A percentile compares a stretch with the other conserved stretches of the same genome.
Conservation (phyloP, 2,888 invertebrate genomes). For the Dione juno region DNA sequence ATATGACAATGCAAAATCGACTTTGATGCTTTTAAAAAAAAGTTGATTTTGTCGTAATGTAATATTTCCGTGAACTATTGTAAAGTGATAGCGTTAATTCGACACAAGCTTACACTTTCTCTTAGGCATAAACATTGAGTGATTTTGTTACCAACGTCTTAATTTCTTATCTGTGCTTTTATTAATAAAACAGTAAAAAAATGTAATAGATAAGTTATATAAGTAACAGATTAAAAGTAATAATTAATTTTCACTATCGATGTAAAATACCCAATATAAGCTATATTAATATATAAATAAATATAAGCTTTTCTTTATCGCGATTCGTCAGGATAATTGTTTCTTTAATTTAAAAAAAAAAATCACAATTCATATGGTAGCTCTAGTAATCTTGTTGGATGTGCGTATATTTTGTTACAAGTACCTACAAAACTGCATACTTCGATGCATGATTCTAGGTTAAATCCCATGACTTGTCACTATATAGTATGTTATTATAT, state of each 20-base stretch:
- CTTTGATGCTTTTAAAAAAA: not conserved
- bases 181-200: not conserved
- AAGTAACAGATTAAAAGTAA: no score
- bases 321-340: no score
- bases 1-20: not conserved
- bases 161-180: constrained; percentile 4
- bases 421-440: constrained; percentile 11
- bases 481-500: not conserved
- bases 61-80: constrained; percentile 9
- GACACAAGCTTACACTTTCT: constrained; percentile 31
- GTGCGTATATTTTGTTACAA: no score
- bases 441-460: constrained; percentile 11
- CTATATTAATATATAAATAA: no score
- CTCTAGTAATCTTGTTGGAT: no score
- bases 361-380: no score
- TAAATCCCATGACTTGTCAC: constrained; percentile 8
- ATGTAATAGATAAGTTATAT: not conserved
- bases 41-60: not conserved
- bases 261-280: no score
- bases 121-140: constrained; percentile 13
- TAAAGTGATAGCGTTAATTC: constrained; percentile 30
- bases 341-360: no score
- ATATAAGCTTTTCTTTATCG: no score
- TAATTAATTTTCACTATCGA: no score
- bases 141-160: not conserved